These are phyloP conservation scores for Drosophila nigrodunni DNA, from an alignment of 1,140 invertebrate species.

Conservation along the genomic window DNA sequence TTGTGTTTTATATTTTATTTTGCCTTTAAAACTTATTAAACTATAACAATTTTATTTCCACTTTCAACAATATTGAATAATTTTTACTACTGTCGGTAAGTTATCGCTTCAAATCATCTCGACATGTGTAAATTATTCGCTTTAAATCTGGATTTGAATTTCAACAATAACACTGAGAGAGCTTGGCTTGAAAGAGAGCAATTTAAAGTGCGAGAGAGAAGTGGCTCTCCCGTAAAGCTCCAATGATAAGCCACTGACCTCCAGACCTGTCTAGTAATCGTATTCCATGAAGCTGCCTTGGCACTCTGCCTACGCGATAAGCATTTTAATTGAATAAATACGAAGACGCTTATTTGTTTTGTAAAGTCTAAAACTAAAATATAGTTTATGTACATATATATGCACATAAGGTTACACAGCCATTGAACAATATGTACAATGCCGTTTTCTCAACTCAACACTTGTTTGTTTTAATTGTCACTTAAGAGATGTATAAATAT, in stretches of 20 bases:
- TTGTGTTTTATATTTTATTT: neutral
- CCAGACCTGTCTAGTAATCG: conserved; percentile 25
- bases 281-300: conserved; percentile 25
- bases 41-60: neutral
- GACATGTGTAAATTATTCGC: conserved; percentile 1
- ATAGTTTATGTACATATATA: neutral
- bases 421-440: no score
- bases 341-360: conserved; percentile 12
- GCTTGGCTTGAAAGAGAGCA: conserved; percentile 8
- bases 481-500: no score
- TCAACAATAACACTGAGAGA: conserved; percentile 9
- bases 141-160: neutral
- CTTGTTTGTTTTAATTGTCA: no score
- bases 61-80: neutral
- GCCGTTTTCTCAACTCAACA: no score
- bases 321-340: conserved; percentile 54
- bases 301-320: conserved; percentile 46
- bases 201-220: conserved; percentile 10
- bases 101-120: neutral
- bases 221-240: conserved; percentile 39
- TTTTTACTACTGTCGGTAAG: conserved; percentile 29
- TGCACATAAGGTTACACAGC: no score
- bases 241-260: conserved; percentile 78
- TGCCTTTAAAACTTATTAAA: neutral
- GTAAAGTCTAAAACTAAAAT: neutral